These are phyloP conservation scores for Hypercompe scribonia DNA, from an alignment of 2,888 invertebrate species.

Conservation along the genomic window DNA sequence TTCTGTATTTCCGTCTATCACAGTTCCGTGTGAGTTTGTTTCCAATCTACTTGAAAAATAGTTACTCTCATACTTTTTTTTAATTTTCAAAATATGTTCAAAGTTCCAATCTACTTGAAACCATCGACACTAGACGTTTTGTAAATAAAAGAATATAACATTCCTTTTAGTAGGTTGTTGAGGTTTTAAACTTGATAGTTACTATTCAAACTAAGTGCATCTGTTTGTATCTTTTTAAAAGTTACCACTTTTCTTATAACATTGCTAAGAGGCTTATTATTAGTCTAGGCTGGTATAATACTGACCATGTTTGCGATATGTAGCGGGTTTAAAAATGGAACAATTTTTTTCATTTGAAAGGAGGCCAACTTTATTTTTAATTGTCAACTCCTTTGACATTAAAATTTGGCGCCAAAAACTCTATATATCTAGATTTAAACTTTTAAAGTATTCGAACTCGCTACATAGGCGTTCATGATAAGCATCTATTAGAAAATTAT, in stretches of 20 bases:
- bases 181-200: conserved; percentile 67
- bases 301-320: conserved; percentile 26
- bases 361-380: not conserved
- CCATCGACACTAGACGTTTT: conserved; percentile 49
- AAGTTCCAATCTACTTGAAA: conserved; percentile 23
- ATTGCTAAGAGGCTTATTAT: conserved; percentile 73
- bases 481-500: conserved; percentile 46
- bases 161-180: conserved; percentile 79
- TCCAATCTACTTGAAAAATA: not conserved
- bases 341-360: not conserved
- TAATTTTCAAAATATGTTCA: too few relatives aligned
- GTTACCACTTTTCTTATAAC: conserved; percentile 72
- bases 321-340: conserved; percentile 30
- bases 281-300: conserved; percentile 58
- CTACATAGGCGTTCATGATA: conserved; percentile 33
- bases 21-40: too few relatives aligned
- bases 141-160: conserved; percentile 72
- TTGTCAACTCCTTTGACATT: not conserved
- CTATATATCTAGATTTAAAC: not conserved
- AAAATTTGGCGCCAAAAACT: not conserved
- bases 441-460: conserved; percentile 25
- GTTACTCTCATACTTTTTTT: not conserved
- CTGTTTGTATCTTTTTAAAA: conserved; percentile 68
- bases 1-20: not conserved
- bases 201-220: conserved; percentile 65